Conservation (phyloP, 2,797 vertebrate species). For the Muraenolepis orangiensis region DNA sequence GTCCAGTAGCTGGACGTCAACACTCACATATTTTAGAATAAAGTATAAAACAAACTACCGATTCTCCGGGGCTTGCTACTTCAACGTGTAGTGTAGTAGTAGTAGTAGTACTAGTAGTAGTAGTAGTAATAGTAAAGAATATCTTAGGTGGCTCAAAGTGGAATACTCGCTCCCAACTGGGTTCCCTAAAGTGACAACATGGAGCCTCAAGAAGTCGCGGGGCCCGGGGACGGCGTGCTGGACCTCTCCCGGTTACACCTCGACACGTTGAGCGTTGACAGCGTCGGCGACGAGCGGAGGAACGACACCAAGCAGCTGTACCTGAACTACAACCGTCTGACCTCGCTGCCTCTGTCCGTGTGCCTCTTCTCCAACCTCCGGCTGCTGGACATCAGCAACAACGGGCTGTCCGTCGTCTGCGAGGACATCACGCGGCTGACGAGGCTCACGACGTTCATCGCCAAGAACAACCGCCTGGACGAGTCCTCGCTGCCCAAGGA, state of each 20-base stretch:
- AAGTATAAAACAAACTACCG: no score
- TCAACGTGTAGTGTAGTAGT: no score
- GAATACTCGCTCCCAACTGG: constrained; percentile 27
- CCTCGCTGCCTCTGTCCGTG: constrained; percentile 73
- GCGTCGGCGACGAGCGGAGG: constrained; percentile 70
- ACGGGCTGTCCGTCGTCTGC: constrained; percentile 78
- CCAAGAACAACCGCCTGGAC: constrained; percentile 93
- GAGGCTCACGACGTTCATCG: constrained; percentile 83
- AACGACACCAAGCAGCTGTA: constrained; percentile 76
- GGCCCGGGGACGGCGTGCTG: constrained; percentile 66
- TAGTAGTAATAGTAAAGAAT: neutral
- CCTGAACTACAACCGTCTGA: constrained; percentile 79
- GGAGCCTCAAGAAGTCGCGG: constrained; percentile 65
- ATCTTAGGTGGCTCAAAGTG: neutral
- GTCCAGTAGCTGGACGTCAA: constrained; percentile 32
- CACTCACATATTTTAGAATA: no score
- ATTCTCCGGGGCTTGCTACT: no score
- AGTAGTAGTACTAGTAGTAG: no score
- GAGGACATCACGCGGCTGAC: constrained; percentile 77
- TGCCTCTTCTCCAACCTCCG: constrained; percentile 80
- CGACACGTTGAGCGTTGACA: constrained; percentile 63
- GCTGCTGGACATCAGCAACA: constrained; percentile 90
- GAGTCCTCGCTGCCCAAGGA: constrained; percentile 88
- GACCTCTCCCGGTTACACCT: constrained; percentile 75
- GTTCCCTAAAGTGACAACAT: no score